phyloP scores from a whole-genome alignment of 2,797 vertebrate species.

The Lates japonicus region DNA sequence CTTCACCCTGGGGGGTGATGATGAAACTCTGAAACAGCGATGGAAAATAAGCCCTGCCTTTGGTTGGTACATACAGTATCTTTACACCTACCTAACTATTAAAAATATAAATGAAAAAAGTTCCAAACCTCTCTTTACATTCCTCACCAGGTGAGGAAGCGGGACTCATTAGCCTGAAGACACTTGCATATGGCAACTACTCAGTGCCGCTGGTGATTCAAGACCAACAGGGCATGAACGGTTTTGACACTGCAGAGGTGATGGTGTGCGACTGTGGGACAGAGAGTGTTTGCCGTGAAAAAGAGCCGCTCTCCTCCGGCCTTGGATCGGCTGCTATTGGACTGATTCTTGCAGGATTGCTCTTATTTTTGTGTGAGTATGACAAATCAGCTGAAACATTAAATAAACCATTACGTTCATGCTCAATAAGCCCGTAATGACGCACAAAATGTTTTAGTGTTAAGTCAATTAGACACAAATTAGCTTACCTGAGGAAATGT shows the following conservation, averaged over 20 bases:
- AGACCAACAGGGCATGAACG: slow-evolving; percentile 83
- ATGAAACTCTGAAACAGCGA: slow-evolving; percentile 29
- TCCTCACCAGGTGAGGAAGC: slow-evolving; percentile 75
- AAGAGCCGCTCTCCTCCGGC: not conserved
- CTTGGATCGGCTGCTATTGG: slow-evolving; percentile 73
- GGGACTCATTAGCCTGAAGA: slow-evolving; percentile 77
- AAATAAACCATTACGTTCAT: not conserved
- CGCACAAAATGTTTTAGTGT: not conserved
- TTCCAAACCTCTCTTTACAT: slow-evolving; percentile 6
- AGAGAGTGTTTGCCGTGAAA: slow-evolving; percentile 57
- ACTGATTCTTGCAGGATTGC: slow-evolving; percentile 68
- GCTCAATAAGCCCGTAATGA: not conserved
- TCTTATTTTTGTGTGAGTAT: slow-evolving; percentile 86
- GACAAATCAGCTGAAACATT: not conserved
- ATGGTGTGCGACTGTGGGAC: slow-evolving; percentile 84
- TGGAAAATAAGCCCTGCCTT: slow-evolving; percentile 84
- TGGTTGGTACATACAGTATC: slow-evolving; percentile 74
- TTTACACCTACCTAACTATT: not conserved
- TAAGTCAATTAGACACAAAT: not conserved
- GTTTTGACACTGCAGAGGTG: slow-evolving; percentile 70
- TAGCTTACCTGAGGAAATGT: not conserved
- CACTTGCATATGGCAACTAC: slow-evolving; percentile 84
- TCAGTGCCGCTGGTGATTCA: slow-evolving; percentile 82
- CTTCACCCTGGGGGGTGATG: slow-evolving; percentile 75
- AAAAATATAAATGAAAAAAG: not conserved